Conservation (phyloP, 2,797 vertebrate species). For the Graptemys geographica region DNA sequence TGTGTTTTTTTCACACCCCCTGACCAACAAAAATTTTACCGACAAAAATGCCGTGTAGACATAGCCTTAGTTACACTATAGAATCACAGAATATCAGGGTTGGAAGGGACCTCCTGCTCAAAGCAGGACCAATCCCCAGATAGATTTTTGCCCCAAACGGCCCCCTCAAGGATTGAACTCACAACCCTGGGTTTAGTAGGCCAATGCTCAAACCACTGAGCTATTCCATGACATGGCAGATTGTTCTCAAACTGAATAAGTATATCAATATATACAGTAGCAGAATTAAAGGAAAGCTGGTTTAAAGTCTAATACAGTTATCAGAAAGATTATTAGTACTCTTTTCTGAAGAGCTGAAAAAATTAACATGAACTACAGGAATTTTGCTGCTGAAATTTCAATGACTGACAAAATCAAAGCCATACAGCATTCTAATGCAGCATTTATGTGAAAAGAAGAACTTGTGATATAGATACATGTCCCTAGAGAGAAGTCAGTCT, state of each 20-base stretch:
- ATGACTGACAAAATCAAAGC: background rate
- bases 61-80: background rate
- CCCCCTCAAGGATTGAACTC: too few species aligned
- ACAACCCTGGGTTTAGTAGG: too few species aligned
- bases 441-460: background rate
- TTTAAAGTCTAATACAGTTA: background rate
- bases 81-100: too few species aligned
- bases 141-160: too few species aligned
- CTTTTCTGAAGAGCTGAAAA: constrained; percentile 22
- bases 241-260: background rate
- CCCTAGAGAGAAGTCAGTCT: background rate
- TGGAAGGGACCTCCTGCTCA: too few species aligned
- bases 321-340: background rate
- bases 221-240: background rate
- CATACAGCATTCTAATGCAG: background rate
- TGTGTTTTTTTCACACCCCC: too few species aligned
- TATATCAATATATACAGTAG: background rate
- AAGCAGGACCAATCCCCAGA: too few species aligned
- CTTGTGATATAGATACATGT: background rate
- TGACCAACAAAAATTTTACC: too few species aligned
- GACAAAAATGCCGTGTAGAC: too few species aligned
- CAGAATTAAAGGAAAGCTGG: background rate
- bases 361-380: background rate
- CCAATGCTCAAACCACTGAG: too few species aligned
- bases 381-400: constrained; percentile 15